These are phyloP conservation scores for Cyrtorhinus lividipennis DNA, from an alignment of 1,140 invertebrate genomes.

Conservation along the genomic window DNA sequence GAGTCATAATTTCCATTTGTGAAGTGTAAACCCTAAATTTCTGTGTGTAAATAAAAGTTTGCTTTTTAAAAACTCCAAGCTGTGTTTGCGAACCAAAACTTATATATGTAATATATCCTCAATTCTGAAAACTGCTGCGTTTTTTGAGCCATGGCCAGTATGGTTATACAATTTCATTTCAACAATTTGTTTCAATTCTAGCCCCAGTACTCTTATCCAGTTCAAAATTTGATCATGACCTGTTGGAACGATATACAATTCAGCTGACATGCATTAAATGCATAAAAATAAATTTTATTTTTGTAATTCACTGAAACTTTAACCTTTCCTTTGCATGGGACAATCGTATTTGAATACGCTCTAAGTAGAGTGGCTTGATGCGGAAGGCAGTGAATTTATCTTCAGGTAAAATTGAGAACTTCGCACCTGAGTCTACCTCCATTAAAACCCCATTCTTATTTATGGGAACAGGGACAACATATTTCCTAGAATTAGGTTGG, in stretches of 20 bases:
- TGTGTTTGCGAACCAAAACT: too few relatives aligned
- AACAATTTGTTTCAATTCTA: conserved; percentile 5
- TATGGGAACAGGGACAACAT: not conserved
- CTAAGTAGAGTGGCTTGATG: not conserved
- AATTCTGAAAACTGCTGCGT: not conserved
- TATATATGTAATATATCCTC: not conserved
- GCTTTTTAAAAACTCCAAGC: too few relatives aligned
- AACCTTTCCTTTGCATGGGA: conserved; percentile 4
- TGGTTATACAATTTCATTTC: not conserved
- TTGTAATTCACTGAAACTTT: conserved; percentile 4
- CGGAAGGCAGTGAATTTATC: not conserved
- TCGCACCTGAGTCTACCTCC: conserved; percentile 1
- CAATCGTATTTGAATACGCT: conserved; percentile 3
- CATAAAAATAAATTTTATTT: too few relatives aligned
- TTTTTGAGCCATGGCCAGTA: not conserved
- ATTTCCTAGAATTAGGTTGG: conserved; percentile 3
- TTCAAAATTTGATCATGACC: conserved; percentile 1
- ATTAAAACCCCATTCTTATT: not conserved
- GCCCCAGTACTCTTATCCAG: not conserved
- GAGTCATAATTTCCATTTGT: too few relatives aligned
- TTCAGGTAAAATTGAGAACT: conserved; percentile 1
- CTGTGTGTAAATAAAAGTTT: too few relatives aligned
- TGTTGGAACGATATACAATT: conserved; percentile 3
- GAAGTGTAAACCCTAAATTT: too few relatives aligned
- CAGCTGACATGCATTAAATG: conserved; percentile 3